Conservation (phyloP, 2,888 invertebrate genomes). For the Pogonocherus hispidulus region DNA sequence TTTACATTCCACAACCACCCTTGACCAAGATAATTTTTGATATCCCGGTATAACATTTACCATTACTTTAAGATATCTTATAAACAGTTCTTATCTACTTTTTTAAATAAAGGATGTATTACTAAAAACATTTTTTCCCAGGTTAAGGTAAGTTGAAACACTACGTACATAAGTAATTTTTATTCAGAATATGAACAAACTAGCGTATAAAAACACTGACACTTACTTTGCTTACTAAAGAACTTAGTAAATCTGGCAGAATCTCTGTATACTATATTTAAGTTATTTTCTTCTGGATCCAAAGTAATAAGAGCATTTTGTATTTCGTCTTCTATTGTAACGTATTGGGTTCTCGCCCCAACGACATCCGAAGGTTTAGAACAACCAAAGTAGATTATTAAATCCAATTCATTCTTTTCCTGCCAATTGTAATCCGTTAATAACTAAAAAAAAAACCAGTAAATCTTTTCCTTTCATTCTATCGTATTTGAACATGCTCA, state of each 20-base stretch:
- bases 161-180: slow-evolving; percentile 41
- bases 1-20: no score
- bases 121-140: no score
- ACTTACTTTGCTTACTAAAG: slow-evolving; percentile 63
- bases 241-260: slow-evolving; percentile 69
- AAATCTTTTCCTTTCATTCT: no score
- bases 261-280: slow-evolving; percentile 77
- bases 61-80: no score
- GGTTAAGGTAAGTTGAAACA: not conserved
- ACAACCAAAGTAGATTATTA: slow-evolving; percentile 64
- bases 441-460: slow-evolving; percentile 55
- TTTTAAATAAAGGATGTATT: no score
- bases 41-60: no score
- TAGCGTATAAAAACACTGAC: slow-evolving; percentile 61
- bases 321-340: slow-evolving; percentile 63
- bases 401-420: slow-evolving; percentile 63
- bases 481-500: no score
- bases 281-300: slow-evolving; percentile 76
- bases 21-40: no score
- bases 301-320: slow-evolving; percentile 71
- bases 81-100: no score
- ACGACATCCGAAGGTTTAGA: slow-evolving; percentile 54
- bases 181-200: slow-evolving; percentile 66
- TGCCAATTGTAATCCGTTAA: slow-evolving; percentile 64
- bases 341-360: slow-evolving; percentile 65